These are phyloP conservation scores for Sarotherodon lohbergeri DNA, from an alignment of 2,113 vertebrate genomes.

Conservation along the genomic window DNA sequence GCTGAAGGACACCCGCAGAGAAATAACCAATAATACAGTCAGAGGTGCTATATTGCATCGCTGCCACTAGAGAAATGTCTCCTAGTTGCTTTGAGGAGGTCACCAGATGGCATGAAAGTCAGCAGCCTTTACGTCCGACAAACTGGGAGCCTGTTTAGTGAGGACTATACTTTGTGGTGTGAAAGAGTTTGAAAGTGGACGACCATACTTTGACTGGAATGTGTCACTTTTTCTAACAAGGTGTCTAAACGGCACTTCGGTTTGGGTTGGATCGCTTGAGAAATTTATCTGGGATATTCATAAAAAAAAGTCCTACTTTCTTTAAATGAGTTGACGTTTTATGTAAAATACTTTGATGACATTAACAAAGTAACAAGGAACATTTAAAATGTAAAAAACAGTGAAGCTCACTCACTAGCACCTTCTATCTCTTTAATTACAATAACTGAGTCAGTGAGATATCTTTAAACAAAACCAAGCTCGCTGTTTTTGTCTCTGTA, in stretches of 20 bases:
- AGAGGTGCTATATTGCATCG: constrained; percentile 35
- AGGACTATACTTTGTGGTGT: constrained; percentile 4
- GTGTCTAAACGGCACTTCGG: background rate
- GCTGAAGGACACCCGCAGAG: constrained; percentile 61
- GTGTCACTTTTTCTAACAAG: background rate
- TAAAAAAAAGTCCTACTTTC: background rate
- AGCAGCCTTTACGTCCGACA: constrained; percentile 41
- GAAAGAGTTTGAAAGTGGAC: constrained; percentile 6
- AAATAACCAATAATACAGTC: constrained; percentile 48
- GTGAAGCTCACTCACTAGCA: background rate
- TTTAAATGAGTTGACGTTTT: background rate
- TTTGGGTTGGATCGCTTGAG: background rate
- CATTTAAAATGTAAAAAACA: background rate
- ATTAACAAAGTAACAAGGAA: background rate
- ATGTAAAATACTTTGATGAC: background rate
- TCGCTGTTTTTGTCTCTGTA: background rate
- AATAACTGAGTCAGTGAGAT: background rate
- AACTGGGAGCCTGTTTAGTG: constrained; percentile 27
- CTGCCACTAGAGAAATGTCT: constrained; percentile 48
- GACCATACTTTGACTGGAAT: background rate
- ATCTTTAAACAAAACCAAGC: background rate
- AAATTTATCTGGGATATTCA: background rate
- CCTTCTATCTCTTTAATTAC: background rate
- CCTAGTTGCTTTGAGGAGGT: constrained; percentile 53
- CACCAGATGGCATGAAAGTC: constrained; percentile 70